Evolutionary conservation across 1,140 invertebrate species (phyloP).

Genomic region (Pantala flavescens): DNA sequence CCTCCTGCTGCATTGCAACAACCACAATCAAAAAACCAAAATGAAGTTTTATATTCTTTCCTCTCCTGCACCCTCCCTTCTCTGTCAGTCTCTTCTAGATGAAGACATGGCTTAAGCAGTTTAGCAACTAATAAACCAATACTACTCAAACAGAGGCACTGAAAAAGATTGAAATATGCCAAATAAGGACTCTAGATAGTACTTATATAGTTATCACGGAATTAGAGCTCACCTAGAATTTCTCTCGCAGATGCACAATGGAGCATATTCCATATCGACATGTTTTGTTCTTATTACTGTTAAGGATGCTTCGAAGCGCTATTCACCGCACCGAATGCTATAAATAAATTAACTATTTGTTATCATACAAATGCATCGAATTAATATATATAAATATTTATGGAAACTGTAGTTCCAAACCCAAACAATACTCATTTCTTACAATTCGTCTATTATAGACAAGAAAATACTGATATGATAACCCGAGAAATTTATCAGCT

Average conservation of each 20-base stretch:
- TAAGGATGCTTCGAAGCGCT: no score
- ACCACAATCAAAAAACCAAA: neutral
- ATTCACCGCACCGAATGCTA: no score
- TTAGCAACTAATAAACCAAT: neutral
- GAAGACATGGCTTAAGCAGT: neutral
- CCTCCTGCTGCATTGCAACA: conserved; percentile 37
- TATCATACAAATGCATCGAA: no score
- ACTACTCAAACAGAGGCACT: neutral
- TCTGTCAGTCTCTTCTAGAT: conserved; percentile 1
- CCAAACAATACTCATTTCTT: no score
- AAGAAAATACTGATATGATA: no score
- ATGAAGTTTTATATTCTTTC: neutral
- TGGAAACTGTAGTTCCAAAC: no score
- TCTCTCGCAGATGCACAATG: neutral
- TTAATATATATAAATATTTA: no score
- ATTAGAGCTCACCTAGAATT: neutral
- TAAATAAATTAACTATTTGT: no score
- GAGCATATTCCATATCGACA: neutral
- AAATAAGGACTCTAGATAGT: neutral
- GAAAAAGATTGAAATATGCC: neutral
- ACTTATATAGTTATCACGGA: neutral
- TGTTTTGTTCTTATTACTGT: no score
- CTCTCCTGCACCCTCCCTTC: neutral
- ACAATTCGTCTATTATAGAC: no score
- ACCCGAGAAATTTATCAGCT: neutral